Conservation (phyloP, 2,888 invertebrate species). For the Heliconius sara region DNA sequence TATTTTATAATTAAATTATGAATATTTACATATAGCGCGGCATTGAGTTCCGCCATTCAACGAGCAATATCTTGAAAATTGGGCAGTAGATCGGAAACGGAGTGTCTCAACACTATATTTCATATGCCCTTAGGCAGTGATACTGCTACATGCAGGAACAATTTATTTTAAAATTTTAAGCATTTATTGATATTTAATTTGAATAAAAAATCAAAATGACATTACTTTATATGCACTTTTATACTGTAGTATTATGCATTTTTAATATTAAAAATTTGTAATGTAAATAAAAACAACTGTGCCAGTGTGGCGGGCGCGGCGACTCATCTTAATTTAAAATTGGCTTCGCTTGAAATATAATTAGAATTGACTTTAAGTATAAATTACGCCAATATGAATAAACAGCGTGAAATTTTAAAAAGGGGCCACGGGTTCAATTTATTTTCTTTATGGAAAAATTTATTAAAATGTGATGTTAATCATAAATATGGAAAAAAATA, state of each 20-base stretch:
- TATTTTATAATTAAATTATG: too few species aligned
- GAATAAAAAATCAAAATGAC: background rate
- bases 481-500: too few species aligned
- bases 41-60: too few species aligned
- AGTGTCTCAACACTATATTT: too few species aligned
- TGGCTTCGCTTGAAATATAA: conserved; percentile 19
- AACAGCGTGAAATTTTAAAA: conserved; percentile 12
- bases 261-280: conserved; percentile 20
- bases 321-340: conserved; percentile 25
- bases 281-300: conserved; percentile 20
- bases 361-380: conserved; percentile 19
- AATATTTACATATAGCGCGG: too few species aligned
- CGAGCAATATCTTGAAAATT: too few species aligned
- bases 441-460: background rate
- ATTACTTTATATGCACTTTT: conserved; percentile 16
- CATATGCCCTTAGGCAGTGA: too few species aligned
- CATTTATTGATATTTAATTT: background rate
- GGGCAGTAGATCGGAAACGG: too few species aligned
- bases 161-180: background rate
- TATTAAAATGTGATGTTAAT: too few species aligned
- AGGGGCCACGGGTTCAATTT: background rate
- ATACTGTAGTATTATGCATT: conserved; percentile 4
- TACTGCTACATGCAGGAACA: background rate
- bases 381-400: conserved; percentile 17
- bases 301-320: conserved; percentile 10